Percentiles rank a stretch among this genome's conserved stretches.
Conservation (phyloP, 2,797 vertebrate species). For the Darevskia mixta region DNA sequence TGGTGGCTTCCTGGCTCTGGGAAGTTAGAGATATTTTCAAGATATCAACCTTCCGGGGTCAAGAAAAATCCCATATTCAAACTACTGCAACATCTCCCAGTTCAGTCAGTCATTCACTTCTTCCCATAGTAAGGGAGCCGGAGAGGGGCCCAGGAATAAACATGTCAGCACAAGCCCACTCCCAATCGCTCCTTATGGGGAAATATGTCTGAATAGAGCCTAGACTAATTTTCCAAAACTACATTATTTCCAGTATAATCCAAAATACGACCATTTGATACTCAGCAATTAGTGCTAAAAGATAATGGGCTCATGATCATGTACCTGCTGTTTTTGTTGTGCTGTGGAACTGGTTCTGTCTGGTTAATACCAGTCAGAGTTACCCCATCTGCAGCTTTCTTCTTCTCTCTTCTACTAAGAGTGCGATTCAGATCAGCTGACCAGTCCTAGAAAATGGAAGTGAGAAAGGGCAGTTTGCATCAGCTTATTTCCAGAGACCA, state of each 20-base stretch:
- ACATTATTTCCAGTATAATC: neutral
- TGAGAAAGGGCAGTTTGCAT: accelerated
- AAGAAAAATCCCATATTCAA: neutral
- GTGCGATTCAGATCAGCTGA: slow-evolving; percentile 94
- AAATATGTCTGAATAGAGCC: neutral
- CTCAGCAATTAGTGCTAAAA: neutral
- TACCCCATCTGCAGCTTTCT: slow-evolving; percentile 91
- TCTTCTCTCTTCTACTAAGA: slow-evolving; percentile 93
- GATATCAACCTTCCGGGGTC: neutral
- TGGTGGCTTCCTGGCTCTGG: neutral
- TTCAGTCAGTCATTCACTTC: neutral
- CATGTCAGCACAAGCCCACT: neutral
- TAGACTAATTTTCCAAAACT: slow-evolving; percentile 24
- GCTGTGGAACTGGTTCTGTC: slow-evolving; percentile 79
- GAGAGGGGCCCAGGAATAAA: neutral
- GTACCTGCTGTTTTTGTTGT: slow-evolving; percentile 88
- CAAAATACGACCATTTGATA: neutral
- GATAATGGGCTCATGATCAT: slow-evolving; percentile 32
- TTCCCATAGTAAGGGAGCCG: no score
- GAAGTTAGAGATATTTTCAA: neutral
- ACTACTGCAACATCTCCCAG: neutral
- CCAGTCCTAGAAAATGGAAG: slow-evolving; percentile 86
- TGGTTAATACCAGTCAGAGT: slow-evolving; percentile 94
- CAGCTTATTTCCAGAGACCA: neutral
- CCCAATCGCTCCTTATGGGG: neutral